phyloP scores from a whole-genome alignment of 92 coral and sea anemone species.

The Parazoanthus atlanticus region DNA sequence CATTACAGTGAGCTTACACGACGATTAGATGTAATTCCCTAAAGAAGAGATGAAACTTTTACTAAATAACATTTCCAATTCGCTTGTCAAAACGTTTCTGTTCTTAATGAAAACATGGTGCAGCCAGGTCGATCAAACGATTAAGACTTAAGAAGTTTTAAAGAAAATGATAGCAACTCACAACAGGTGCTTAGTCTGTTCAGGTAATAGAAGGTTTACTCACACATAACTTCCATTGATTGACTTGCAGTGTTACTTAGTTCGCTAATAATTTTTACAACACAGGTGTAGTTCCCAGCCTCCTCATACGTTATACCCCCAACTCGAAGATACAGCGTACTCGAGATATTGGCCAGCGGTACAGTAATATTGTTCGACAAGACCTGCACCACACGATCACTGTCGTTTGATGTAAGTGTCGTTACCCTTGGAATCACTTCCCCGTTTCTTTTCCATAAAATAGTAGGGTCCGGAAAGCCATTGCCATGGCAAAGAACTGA shows the following conservation, averaged over 20 bases:
- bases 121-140: too few relatives aligned
- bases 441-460: conserved; percentile 3
- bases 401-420: conserved; percentile 1
- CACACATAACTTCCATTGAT: conserved; percentile 30
- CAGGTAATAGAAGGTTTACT: neutral
- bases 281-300: conserved; percentile 23
- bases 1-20: too few relatives aligned
- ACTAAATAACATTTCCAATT: too few relatives aligned
- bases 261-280: neutral
- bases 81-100: too few relatives aligned
- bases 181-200: too few relatives aligned
- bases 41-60: too few relatives aligned
- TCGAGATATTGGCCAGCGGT: conserved; percentile 19
- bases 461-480: neutral
- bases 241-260: neutral
- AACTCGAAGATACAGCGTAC: conserved; percentile 17
- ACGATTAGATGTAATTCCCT: too few relatives aligned
- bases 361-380: neutral
- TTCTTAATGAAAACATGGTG: too few relatives aligned
- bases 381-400: neutral
- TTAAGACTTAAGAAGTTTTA: too few relatives aligned
- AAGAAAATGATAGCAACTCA: too few relatives aligned
- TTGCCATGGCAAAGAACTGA: conserved; percentile 1
- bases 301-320: conserved; percentile 1
- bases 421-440: neutral